Conservation (phyloP, 2,888 invertebrate genomes). For the Philereme transversata region DNA sequence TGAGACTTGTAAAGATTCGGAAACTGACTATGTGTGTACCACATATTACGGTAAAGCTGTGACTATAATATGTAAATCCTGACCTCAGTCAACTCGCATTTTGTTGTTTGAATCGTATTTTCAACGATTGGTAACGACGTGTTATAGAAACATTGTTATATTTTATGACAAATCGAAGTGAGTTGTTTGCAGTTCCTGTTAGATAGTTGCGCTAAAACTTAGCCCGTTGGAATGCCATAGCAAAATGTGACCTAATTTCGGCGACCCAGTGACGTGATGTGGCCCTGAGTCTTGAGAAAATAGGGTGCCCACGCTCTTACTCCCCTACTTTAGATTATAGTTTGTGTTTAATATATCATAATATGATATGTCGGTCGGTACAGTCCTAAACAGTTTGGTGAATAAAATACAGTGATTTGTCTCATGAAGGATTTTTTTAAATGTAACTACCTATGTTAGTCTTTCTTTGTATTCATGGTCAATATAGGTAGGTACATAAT, state of each 20-base stretch:
- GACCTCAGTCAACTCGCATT: constrained; percentile 1
- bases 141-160: constrained; percentile 17
- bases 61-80: neutral
- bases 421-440: neutral
- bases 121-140: constrained; percentile 12
- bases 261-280: constrained; percentile 11
- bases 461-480: constrained; percentile 30
- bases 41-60: no score
- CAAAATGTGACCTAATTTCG: constrained; percentile 27
- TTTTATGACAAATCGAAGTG: constrained; percentile 1
- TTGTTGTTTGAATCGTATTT: constrained; percentile 15
- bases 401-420: neutral
- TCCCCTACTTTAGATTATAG: no score
- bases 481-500: constrained; percentile 14
- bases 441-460: neutral
- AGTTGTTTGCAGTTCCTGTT: neutral
- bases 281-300: constrained; percentile 21
- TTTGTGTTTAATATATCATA: no score
- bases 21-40: no score
- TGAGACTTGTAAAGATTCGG: no score
- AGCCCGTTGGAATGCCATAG: constrained; percentile 9
- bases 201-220: neutral
- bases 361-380: no score
- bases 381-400: no score
- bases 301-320: neutral